Percentiles rank a stretch among this genome's conserved stretches.
phyloP scores from a whole-genome alignment of 1,140 invertebrate species.

The Eupristina koningsbergeri region DNA sequence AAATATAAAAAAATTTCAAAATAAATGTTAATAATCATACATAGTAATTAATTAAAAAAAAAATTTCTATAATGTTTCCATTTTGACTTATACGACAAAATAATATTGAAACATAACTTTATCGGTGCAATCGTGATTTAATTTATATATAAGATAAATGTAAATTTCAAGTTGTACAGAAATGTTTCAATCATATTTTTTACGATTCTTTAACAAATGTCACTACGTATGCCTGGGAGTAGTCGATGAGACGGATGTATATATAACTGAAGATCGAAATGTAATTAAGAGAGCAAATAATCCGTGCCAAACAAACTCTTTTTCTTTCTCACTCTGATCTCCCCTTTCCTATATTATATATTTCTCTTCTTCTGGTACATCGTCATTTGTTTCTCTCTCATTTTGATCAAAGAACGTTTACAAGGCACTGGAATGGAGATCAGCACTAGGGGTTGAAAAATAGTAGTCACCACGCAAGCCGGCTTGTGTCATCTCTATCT shows the following conservation, averaged over 20 bases:
- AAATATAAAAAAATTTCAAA: too few relatives aligned
- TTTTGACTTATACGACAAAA: too few relatives aligned
- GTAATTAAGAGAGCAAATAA: constrained; percentile 73
- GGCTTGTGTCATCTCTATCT: not conserved
- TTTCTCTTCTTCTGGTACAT: constrained; percentile 35
- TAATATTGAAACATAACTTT: too few relatives aligned
- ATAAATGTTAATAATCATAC: too few relatives aligned
- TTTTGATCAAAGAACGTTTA: constrained; percentile 68
- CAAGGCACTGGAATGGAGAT: not conserved
- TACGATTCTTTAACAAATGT: not conserved
- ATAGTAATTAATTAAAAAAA: too few relatives aligned
- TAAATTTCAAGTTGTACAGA: not conserved
- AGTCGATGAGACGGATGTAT: constrained; percentile 4
- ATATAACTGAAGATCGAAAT: constrained; percentile 63
- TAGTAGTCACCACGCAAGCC: not conserved
- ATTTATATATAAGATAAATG: not conserved
- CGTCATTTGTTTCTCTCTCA: not conserved
- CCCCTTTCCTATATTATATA: not conserved
- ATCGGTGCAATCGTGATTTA: too few relatives aligned
- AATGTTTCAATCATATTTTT: not conserved
- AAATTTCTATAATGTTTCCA: too few relatives aligned
- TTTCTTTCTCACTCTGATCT: constrained; percentile 19
- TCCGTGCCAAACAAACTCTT: constrained; percentile 64
- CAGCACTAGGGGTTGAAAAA: constrained; percentile 9
- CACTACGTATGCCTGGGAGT: not conserved